A percentile compares a stretch with the other conserved stretches of the same genome.
Conservation (phyloP, 2,113 vertebrate species). For the Leucoraja erinaceus region DNA sequence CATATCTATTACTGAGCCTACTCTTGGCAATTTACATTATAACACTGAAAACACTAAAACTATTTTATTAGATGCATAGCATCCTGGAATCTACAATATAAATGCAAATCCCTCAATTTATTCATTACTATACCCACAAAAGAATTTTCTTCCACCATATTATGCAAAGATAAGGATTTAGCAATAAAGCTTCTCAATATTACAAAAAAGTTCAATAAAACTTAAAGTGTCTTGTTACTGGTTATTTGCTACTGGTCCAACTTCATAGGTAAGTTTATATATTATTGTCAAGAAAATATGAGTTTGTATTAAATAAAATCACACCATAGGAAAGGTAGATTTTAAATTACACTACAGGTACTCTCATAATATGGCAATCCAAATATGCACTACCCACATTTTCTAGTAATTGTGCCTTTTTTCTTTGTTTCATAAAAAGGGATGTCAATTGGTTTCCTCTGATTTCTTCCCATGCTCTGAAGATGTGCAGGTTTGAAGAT, state of each 20-base stretch:
- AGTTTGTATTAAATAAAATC: not conserved
- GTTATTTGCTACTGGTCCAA: not conserved
- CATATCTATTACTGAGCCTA: not conserved
- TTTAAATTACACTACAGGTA: not conserved
- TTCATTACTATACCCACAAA: not conserved
- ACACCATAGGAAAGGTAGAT: not conserved
- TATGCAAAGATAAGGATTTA: not conserved
- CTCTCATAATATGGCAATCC: not conserved
- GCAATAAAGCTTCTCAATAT: not conserved
- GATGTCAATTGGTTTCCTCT: not conserved
- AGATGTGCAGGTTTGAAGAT: no score
- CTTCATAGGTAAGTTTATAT: not conserved
- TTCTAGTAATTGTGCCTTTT: not conserved
- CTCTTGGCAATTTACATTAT: not conserved
- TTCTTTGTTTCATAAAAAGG: not conserved
- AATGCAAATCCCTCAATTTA: not conserved
- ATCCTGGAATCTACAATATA: not conserved
- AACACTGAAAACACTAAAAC: not conserved
- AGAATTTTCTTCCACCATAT: not conserved
- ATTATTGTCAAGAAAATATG: not conserved
- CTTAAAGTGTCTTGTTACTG: not conserved
- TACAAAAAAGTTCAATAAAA: not conserved
- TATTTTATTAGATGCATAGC: not conserved
- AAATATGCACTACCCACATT: not conserved
- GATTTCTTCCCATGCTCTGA: no score